phyloP scores from a whole-genome alignment of 2,797 vertebrate genomes.

The Girardinus metallicus region DNA sequence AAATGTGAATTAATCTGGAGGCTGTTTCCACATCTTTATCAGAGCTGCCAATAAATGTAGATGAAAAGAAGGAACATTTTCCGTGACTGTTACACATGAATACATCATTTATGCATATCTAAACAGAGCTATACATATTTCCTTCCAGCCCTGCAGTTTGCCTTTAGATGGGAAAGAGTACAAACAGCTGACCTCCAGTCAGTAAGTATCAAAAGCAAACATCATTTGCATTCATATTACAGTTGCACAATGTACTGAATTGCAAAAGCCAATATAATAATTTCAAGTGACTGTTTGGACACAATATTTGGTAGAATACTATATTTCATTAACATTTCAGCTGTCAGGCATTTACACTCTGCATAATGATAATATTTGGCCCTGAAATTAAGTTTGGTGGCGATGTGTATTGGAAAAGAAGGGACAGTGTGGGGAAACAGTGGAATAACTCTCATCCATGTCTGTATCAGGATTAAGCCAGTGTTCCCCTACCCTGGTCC shows the following conservation, averaged over 20 bases:
- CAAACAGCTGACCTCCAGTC: not conserved
- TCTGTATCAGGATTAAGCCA: not conserved
- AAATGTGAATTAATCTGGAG: not conserved
- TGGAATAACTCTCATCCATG: not conserved
- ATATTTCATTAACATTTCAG: not conserved
- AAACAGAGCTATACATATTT: not conserved
- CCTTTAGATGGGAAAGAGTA: not conserved
- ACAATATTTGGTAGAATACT: not conserved
- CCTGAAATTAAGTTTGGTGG: not conserved
- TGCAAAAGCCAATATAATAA: not conserved
- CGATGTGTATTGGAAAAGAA: not conserved
- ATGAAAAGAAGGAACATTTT: not conserved
- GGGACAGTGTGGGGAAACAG: not conserved
- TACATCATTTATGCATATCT: not conserved
- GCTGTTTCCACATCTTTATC: not conserved
- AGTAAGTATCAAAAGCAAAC: not conserved
- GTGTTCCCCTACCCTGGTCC: too few species aligned
- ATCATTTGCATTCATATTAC: not conserved
- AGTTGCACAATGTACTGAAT: not conserved
- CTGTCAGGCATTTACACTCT: not conserved
- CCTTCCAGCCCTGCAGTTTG: not conserved
- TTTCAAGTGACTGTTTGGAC: not conserved
- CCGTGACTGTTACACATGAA: not conserved
- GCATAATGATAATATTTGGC: not conserved
- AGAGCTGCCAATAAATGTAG: not conserved